phyloP scores from a whole-genome alignment of 2,888 invertebrate genomes.

The Spilarctia lutea region DNA sequence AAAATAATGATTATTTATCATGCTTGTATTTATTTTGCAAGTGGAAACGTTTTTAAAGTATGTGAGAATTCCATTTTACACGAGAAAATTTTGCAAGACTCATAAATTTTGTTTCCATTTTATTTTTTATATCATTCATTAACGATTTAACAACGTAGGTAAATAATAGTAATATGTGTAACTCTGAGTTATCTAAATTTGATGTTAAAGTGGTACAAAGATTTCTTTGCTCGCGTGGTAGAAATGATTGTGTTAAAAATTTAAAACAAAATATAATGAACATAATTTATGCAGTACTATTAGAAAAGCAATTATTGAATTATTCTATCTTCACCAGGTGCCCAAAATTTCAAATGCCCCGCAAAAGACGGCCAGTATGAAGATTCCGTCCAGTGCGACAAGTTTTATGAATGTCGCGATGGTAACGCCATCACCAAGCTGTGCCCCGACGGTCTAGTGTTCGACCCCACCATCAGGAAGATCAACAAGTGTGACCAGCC shows the following conservation, averaged over 20 bases:
- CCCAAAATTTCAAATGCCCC: slow-evolving; percentile 91
- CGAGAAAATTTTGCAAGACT: no score
- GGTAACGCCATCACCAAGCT: slow-evolving; percentile 91
- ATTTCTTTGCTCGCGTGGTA: background rate
- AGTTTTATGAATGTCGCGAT: slow-evolving; percentile 93
- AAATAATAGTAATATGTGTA: no score
- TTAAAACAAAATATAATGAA: background rate
- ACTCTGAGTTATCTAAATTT: no score
- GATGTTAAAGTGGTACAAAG: no score
- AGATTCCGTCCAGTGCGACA: slow-evolving; percentile 94
- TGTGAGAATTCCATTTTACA: no score
- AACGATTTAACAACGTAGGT: background rate
- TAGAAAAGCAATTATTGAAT: background rate
- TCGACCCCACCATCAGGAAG: slow-evolving; percentile 94
- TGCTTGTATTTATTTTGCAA: background rate
- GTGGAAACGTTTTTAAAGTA: background rate
- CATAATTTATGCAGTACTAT: background rate
- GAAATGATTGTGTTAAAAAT: background rate
- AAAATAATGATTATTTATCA: background rate
- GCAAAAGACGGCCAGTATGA: slow-evolving; percentile 92
- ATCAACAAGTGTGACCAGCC: slow-evolving; percentile 97
- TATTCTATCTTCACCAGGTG: slow-evolving; percentile 70
- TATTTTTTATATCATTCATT: background rate
- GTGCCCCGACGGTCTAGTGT: slow-evolving; percentile 96
- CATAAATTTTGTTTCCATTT: background rate